Conservation (phyloP, 2,113 vertebrate genomes). For the Halichoerus grypus region DNA sequence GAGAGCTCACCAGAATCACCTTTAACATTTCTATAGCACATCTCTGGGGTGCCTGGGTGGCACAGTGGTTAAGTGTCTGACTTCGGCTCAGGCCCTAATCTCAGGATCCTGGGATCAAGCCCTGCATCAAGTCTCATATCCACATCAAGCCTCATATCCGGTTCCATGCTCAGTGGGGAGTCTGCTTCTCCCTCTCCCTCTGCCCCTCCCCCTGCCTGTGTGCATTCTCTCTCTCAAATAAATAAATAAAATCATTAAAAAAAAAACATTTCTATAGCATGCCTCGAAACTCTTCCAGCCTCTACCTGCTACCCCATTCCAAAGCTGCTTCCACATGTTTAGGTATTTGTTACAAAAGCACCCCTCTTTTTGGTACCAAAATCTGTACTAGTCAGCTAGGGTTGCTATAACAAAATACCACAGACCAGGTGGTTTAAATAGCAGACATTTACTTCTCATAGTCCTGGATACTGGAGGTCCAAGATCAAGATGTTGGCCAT, state of each 20-base stretch:
- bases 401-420: not conserved
- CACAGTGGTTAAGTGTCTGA: too few species aligned
- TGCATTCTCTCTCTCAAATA: not conserved
- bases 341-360: not conserved
- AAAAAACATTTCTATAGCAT: not conserved
- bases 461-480: not conserved
- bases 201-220: not conserved
- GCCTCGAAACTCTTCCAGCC: not conserved
- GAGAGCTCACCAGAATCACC: not conserved
- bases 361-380: not conserved
- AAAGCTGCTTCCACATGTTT: not conserved
- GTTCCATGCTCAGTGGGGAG: not conserved
- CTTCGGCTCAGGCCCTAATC: not conserved
- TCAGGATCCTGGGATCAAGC: not conserved
- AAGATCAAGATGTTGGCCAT: not conserved
- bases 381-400: too few species aligned
- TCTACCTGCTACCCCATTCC: not conserved
- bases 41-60: not conserved
- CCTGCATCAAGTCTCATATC: too few species aligned
- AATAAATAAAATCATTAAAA: not conserved
- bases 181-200: not conserved
- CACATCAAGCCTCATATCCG: too few species aligned
- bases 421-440: not conserved
- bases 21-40: not conserved
- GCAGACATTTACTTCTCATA: not conserved